These are phyloP conservation scores for Uromys caudimaculatus DNA, from an alignment of 2,797 vertebrate species.

Conservation along the genomic window DNA sequence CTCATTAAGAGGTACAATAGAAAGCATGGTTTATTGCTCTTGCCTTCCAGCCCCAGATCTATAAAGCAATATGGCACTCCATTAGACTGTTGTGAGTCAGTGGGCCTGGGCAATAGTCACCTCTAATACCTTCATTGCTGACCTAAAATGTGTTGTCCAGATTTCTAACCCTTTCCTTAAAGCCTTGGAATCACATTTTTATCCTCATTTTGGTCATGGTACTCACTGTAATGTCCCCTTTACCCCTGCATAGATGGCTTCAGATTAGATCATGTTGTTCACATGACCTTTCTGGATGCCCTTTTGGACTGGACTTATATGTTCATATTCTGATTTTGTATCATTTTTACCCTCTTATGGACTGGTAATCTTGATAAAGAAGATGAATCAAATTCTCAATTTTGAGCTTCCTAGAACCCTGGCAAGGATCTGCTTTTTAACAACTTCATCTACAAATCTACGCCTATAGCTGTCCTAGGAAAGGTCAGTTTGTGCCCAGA, in stretches of 20 bases:
- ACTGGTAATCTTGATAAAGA: not conserved
- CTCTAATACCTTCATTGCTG: not conserved
- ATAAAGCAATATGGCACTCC: not conserved
- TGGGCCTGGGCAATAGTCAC: not conserved
- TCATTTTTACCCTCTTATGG: not conserved
- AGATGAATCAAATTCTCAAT: not conserved
- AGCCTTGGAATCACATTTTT: not conserved
- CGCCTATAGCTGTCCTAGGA: not conserved
- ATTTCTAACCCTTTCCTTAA: slow-evolving; percentile 12
- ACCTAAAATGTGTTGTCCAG: not conserved
- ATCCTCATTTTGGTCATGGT: not conserved
- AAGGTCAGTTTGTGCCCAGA: not conserved
- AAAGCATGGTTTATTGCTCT: not conserved
- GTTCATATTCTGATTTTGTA: slow-evolving; percentile 29
- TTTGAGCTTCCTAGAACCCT: not conserved
- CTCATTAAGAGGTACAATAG: not conserved
- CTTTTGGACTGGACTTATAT: slow-evolving; percentile 24
- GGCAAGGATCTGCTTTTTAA: not conserved
- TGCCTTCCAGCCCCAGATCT: not conserved
- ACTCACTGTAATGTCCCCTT: not conserved
- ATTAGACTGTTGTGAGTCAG: not conserved
- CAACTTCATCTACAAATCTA: not conserved
- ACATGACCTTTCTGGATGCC: not conserved
- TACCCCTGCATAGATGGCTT: not conserved
- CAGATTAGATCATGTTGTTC: not conserved